Evolutionary conservation across 2,888 invertebrate species (phyloP).

Genomic region (Drosophila ustulata): DNA sequence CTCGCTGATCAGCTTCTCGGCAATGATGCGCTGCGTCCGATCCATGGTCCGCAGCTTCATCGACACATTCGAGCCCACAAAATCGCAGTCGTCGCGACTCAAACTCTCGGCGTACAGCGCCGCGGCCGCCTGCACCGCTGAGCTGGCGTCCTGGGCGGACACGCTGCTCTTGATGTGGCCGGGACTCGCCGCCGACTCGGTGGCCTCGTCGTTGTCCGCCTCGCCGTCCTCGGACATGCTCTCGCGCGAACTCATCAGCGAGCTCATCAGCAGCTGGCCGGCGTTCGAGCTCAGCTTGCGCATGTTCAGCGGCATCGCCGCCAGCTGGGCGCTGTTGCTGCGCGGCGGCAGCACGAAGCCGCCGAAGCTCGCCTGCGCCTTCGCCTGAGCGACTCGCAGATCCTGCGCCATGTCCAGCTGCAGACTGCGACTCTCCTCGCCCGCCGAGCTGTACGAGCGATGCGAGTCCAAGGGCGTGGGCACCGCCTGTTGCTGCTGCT

Average conservation of each 20-base stretch:
- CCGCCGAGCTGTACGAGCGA: constrained; percentile 83
- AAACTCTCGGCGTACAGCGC: constrained; percentile 81
- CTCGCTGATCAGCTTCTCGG: constrained; percentile 84
- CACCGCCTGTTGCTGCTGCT: neutral
- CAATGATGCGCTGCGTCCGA: constrained; percentile 84
- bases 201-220: constrained; percentile 69
- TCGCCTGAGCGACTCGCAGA: constrained; percentile 81
- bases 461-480: constrained; percentile 77
- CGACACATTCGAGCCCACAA: constrained; percentile 83
- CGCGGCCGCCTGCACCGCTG: constrained; percentile 77
- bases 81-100: constrained; percentile 82
- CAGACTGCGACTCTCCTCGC: constrained; percentile 76
- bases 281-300: constrained; percentile 72
- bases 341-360: constrained; percentile 79
- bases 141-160: constrained; percentile 71
- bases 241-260: constrained; percentile 76
- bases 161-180: constrained; percentile 70
- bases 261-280: constrained; percentile 82
- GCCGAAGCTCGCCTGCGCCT: constrained; percentile 76
- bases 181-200: constrained; percentile 71
- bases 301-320: constrained; percentile 80
- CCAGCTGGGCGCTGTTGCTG: constrained; percentile 47
- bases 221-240: constrained; percentile 79
- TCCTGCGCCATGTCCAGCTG: constrained; percentile 83
- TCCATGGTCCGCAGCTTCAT: constrained; percentile 83